Evolutionary conservation across 1,140 invertebrate genomes (phyloP).

Genomic region (Eumeta japonica): DNA sequence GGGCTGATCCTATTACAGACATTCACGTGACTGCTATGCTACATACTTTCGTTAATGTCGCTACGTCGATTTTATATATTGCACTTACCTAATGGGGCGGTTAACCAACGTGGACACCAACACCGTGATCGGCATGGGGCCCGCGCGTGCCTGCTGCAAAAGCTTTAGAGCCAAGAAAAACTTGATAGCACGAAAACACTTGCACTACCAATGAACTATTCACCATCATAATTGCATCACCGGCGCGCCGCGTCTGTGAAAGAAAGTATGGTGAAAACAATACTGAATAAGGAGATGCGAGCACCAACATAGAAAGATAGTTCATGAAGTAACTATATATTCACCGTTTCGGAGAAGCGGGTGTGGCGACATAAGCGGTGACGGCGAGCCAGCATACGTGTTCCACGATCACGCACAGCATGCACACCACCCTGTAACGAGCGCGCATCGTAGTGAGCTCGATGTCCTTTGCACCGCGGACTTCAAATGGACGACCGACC

Average conservation of each 20-base stretch:
- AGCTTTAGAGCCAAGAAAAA: constrained; percentile 45
- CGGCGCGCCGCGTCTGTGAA: constrained; percentile 20
- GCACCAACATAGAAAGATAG: too few species aligned
- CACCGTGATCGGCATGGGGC: constrained; percentile 7
- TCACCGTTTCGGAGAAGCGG: constrained; percentile 24
- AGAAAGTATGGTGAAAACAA: background rate
- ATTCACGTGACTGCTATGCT: too few species aligned
- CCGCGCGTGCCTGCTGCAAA: constrained; percentile 16
- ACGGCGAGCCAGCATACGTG: constrained; percentile 42
- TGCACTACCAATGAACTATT: constrained; percentile 49
- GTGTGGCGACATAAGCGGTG: constrained; percentile 28
- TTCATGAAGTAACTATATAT: too few species aligned
- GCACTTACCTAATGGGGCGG: constrained; percentile 32
- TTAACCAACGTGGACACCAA: constrained; percentile 38
- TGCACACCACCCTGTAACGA: constrained; percentile 26
- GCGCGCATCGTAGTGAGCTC: too few species aligned
- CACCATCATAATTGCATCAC: constrained; percentile 33
- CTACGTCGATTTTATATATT: background rate
- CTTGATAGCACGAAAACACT: constrained; percentile 46
- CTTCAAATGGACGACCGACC: too few species aligned
- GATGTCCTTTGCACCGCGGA: too few species aligned
- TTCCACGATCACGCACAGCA: constrained; percentile 40
- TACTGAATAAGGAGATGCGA: background rate
- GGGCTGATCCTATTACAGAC: constrained; percentile 39
- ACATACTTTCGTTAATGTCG: too few species aligned